Evolutionary conservation across 2,888 invertebrate genomes (phyloP), one percentile per base, ranked within the genome.

Genomic region (Nysson spinosus): DNA sequence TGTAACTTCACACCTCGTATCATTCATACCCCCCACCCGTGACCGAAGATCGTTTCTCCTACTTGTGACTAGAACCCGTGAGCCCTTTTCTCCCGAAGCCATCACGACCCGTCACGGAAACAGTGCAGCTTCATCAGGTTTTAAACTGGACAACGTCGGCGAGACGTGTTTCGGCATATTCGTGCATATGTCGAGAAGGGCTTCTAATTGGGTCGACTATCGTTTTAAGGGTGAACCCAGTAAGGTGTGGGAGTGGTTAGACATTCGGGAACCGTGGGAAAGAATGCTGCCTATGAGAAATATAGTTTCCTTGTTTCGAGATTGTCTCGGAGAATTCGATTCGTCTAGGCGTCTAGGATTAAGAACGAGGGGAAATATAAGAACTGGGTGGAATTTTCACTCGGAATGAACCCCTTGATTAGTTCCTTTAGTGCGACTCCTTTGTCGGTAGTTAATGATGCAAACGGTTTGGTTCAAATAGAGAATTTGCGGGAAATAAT

Each of bases 1-100:
- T 60, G 71, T 69, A 68, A 72, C 70, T 77, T 75, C 75, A 66
- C 75, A 71, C 69, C 67, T 64, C 60, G 68, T 69, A 73, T 69
- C 78, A 51, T 63, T 64, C 71, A 37, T 70, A 52, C 64, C 65
- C 61, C 63, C 60, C 62, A 57, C 43, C 56, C 26, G 7, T 35
- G 16, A 28, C 28, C 32, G 11, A n/a, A n/a, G 14, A 39, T 40
- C 42, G 42, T 58, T 61, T 50, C 69, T 60, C 64, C 42, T 19
- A 37, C 34, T 51, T 28, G 52, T 32, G 51, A 62, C 57, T 55
- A 51, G 69, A 69, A 61, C 56, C 44, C 40, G 52, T 37, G 49
- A 20, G 39, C 51, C 47, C 47, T 51, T 68, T 65, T 65, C 64
- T 65, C 65, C 14, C 1, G n/a, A 7, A 39, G 12, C 34, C 64